phyloP scores from a whole-genome alignment of 1,140 invertebrate species.

The Epicauta chinensis region DNA sequence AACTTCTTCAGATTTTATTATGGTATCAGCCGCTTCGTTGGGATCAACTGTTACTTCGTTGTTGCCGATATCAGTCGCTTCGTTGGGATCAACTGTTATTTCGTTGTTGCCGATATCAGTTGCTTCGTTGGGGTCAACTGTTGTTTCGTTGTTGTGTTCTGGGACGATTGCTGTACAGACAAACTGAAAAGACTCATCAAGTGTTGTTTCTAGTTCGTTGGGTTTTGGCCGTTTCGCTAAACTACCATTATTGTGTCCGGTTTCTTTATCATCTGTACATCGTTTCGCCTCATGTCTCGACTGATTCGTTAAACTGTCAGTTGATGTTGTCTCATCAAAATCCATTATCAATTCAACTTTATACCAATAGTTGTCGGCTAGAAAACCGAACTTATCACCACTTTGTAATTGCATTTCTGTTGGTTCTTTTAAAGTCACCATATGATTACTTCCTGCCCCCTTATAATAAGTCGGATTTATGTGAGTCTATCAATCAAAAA shows the following conservation, averaged over 20 bases:
- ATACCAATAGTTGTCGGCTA: constrained; percentile 23
- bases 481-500: constrained; percentile 20
- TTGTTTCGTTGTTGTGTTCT: too few relatives aligned
- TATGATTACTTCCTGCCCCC: constrained; percentile 14
- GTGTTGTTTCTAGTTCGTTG: not conserved
- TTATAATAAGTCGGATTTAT: constrained; percentile 31
- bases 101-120: too few relatives aligned
- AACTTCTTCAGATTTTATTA: too few relatives aligned
- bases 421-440: constrained; percentile 20
- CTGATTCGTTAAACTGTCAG: not conserved
- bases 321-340: too few relatives aligned
- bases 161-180: not conserved
- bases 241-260: not conserved
- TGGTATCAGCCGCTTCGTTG: too few relatives aligned
- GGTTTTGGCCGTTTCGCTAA: too few relatives aligned
- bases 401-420: constrained; percentile 17
- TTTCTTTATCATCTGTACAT: not conserved
- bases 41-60: too few relatives aligned
- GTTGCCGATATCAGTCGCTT: too few relatives aligned
- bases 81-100: too few relatives aligned
- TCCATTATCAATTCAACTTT: constrained; percentile 8
- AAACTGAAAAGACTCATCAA: not conserved
- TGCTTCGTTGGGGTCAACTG: too few relatives aligned
- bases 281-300: not conserved
- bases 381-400: constrained; percentile 29